A percentile compares a stretch with the other conserved stretches of the same genome.
phyloP scores from a whole-genome alignment of 2,113 vertebrate genomes.

The Sterrhoptilus dennistouni region DNA sequence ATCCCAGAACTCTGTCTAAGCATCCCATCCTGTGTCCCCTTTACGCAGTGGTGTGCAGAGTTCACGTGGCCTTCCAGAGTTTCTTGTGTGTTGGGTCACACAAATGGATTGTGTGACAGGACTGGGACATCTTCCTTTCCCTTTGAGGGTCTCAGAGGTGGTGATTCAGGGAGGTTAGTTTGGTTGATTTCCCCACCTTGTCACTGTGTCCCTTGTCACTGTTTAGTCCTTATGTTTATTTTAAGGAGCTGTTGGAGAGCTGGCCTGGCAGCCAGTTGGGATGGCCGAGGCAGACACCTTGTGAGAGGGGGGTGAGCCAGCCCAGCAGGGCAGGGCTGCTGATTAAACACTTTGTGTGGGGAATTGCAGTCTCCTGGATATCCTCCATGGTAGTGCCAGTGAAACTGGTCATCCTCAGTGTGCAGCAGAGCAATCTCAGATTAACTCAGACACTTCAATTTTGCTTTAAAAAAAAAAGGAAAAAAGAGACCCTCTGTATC shows the following conservation, averaged over 20 bases:
- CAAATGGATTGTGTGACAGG: not conserved
- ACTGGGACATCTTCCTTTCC: not conserved
- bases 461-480: not conserved
- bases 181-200: not conserved
- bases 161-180: not conserved
- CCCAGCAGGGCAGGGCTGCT: not conserved
- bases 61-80: not conserved
- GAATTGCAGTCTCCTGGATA: not conserved
- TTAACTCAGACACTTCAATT: not conserved
- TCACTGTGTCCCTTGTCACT: not conserved
- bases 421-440: not conserved
- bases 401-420: not conserved
- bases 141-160: not conserved
- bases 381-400: not conserved
- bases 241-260: not conserved
- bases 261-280: not conserved
- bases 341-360: not conserved
- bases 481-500: not conserved
- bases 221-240: not conserved
- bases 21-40: not conserved
- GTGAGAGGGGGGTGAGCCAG: not conserved
- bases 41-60: not conserved
- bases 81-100: not conserved
- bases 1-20: not conserved
- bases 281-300: not conserved